Conservation (phyloP, 2,797 vertebrate genomes). For the Epinephelus awoara region DNA sequence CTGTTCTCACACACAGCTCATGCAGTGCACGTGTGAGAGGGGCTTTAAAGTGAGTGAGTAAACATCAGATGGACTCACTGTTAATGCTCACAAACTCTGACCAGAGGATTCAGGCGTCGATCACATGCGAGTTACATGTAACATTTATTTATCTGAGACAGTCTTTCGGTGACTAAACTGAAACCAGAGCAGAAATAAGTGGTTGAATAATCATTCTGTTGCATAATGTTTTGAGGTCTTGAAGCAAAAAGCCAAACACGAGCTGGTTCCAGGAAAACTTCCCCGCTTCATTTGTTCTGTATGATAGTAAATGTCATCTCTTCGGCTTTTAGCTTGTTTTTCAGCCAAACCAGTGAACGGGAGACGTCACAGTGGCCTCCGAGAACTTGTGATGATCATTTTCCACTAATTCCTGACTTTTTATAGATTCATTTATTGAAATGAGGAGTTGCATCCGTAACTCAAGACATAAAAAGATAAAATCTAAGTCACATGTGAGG, state of each 20-base stretch:
- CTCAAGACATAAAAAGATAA: neutral
- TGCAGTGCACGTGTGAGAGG: too few species aligned
- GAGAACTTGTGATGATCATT: neutral
- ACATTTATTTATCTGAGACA: too few species aligned
- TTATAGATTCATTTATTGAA: accelerated
- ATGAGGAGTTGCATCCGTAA: neutral
- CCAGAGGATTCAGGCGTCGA: too few species aligned
- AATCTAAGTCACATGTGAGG: slow-evolving; percentile 23
- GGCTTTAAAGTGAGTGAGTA: too few species aligned
- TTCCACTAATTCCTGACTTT: neutral
- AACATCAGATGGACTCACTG: too few species aligned
- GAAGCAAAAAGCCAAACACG: neutral
- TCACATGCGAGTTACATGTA: too few species aligned
- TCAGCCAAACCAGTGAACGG: neutral
- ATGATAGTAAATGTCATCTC: neutral
- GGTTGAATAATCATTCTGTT: neutral
- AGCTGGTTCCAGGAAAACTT: neutral
- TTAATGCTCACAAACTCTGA: too few species aligned
- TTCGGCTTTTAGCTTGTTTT: neutral
- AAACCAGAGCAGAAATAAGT: neutral
- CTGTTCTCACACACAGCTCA: too few species aligned
- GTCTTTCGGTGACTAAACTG: neutral
- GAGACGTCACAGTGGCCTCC: neutral
- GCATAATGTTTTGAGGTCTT: too few species aligned
- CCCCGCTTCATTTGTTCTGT: neutral